Evolutionary conservation across 2,888 invertebrate species (phyloP).

Genomic region (Tuta absoluta): DNA sequence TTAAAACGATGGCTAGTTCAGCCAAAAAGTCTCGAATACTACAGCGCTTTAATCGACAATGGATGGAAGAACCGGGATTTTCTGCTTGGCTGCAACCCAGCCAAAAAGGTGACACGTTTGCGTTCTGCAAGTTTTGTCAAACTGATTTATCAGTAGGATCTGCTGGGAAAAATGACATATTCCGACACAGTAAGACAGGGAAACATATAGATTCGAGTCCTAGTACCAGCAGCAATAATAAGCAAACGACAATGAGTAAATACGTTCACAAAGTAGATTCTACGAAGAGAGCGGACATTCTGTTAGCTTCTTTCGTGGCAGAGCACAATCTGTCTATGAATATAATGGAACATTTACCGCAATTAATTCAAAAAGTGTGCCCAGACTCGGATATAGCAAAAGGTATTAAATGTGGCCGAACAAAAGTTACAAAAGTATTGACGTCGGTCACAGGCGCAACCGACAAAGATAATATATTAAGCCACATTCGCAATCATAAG

Average conservation of each 20-base stretch:
- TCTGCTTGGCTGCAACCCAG: neutral
- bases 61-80: neutral
- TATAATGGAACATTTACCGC: slow-evolving; percentile 31
- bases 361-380: slow-evolving; percentile 29
- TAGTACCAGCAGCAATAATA: too few relatives aligned
- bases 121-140: slow-evolving; percentile 31
- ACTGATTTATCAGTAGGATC: slow-evolving; percentile 27
- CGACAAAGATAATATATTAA: slow-evolving; percentile 8
- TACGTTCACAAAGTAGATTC: too few relatives aligned
- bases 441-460: neutral
- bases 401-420: neutral
- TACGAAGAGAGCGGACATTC: slow-evolving; percentile 28
- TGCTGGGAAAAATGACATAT: slow-evolving; percentile 28
- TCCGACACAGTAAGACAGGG: slow-evolving; percentile 27
- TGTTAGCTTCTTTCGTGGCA: slow-evolving; percentile 30
- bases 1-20: too few relatives aligned
- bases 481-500: slow-evolving; percentile 10
- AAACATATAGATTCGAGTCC: slow-evolving; percentile 29
- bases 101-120: slow-evolving; percentile 29
- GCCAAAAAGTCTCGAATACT: neutral
- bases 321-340: slow-evolving; percentile 32
- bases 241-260: too few relatives aligned
- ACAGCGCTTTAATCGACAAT: slow-evolving; percentile 1
- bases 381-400: slow-evolving; percentile 12
- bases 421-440: neutral